These are phyloP conservation scores for Vannuccia rotundouncinata DNA, from an alignment of 2,888 invertebrate genomes.

Conservation along the genomic window DNA sequence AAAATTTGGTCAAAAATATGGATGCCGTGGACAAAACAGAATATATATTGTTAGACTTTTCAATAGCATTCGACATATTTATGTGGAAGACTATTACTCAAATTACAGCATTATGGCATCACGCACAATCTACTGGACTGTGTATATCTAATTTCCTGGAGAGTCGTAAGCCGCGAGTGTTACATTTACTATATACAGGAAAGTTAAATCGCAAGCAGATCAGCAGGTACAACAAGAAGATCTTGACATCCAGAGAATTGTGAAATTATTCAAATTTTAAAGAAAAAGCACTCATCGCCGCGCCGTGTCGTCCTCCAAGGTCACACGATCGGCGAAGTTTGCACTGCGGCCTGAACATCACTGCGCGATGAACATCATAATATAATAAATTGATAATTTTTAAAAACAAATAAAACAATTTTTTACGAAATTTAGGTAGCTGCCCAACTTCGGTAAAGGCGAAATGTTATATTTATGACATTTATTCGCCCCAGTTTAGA, in stretches of 20 bases:
- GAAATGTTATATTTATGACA: background rate
- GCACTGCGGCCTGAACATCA: background rate
- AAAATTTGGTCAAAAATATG: background rate
- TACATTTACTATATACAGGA: background rate
- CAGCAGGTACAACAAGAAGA: constrained; percentile 2
- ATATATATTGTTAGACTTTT: background rate
- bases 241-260: background rate
- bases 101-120: background rate
- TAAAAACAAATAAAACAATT: background rate
- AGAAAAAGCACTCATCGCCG: background rate
- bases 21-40: background rate
- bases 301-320: background rate
- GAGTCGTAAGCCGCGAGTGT: background rate
- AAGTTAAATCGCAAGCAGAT: background rate
- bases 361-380: background rate
- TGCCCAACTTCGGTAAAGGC: background rate
- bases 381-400: background rate
- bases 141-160: background rate
- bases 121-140: background rate
- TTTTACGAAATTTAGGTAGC: background rate
- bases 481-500: background rate
- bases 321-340: background rate
- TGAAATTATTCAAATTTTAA: background rate
- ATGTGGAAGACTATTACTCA: background rate
- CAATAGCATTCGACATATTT: background rate